Base-by-base conservation (phyloP, 2,888 invertebrate genomes). In the Volucella inanis region DNA sequence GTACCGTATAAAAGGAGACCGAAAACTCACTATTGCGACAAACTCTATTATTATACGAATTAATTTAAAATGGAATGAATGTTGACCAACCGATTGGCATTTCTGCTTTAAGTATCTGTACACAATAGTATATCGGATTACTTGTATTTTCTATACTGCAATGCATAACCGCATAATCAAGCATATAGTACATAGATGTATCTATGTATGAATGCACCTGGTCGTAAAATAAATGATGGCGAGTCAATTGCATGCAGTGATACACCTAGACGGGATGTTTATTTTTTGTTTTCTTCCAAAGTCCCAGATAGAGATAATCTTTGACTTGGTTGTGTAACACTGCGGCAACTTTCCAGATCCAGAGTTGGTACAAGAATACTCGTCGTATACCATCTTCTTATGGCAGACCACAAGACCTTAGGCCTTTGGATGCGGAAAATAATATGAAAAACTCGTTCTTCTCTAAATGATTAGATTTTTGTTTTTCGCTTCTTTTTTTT, bases 191-290 rank as follows among this genome's bases (percentile, higher is more conserved):
- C n/a, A n/a, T 31, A 6, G 18, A 22, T 31, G 4, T 6, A 31
- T 31, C 31, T 31, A 6, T 31, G 31, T 31, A 31, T 6, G 31
- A 31, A 31, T 31, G 31, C 6, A 6, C 31, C 6, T 31, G 55
- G 31, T 38, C 11, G 55, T 59, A 74, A 74, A 81, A 71, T 54
- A 71, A 65, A 71, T 68, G 65, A 82, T 67, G 43, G 43, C 68
- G 47, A 81, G 75, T 75, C 74, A 74, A 70, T 77, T 77, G 82
- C 76, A 82, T 76, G 71, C 70, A 71, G 77, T 76, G 71, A 82
- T 75, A 77, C 65, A 76, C 61, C 81, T 75, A 47, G 39, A 54
- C 22, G 52, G 55, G 22, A 55, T 38, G 2, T 9, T 14, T 62
- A 52, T 54, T 8, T 61, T 12, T 14, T 15, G 52, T 59, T 64